Evolutionary conservation across 1,140 invertebrate species (phyloP).

Genomic region (Caligus rogercresseyi): DNA sequence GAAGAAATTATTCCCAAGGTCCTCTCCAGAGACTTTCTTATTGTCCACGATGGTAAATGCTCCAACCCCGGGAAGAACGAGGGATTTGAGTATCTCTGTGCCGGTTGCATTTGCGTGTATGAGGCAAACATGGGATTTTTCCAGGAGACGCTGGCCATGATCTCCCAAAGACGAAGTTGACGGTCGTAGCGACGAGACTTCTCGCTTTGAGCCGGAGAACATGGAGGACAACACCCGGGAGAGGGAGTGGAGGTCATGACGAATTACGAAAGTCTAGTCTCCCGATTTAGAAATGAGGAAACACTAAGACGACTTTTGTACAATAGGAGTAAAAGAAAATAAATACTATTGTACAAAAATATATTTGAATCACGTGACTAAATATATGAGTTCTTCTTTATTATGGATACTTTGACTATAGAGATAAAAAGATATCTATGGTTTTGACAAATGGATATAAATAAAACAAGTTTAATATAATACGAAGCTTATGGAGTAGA

Average conservation of each 20-base stretch:
- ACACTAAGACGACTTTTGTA: too few relatives aligned
- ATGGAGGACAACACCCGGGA: background rate
- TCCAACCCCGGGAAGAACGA: slow-evolving; percentile 83
- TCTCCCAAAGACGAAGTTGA: slow-evolving; percentile 87
- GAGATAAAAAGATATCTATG: too few relatives aligned
- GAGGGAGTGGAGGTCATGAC: background rate
- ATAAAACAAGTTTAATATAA: too few relatives aligned
- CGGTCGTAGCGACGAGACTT: slow-evolving; percentile 50
- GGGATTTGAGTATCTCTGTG: slow-evolving; percentile 82
- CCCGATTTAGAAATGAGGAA: too few relatives aligned
- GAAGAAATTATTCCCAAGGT: slow-evolving; percentile 73
- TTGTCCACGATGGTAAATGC: slow-evolving; percentile 92
- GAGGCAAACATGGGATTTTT: slow-evolving; percentile 72
- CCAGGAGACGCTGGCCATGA: slow-evolving; percentile 74
- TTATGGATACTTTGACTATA: too few relatives aligned
- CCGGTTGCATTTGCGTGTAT: slow-evolving; percentile 86
- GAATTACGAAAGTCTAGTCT: too few relatives aligned
- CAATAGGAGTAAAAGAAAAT: too few relatives aligned
- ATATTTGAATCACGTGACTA: too few relatives aligned
- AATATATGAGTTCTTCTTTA: too few relatives aligned
- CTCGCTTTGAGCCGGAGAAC: background rate
- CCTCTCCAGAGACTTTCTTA: slow-evolving; percentile 54
- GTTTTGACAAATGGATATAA: too few relatives aligned
- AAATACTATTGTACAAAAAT: too few relatives aligned
- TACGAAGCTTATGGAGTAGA: too few relatives aligned